These are phyloP conservation scores for Scaptodrosophila lebanonensis DNA, from an alignment of 1,140 invertebrate species.

Conservation along the genomic window DNA sequence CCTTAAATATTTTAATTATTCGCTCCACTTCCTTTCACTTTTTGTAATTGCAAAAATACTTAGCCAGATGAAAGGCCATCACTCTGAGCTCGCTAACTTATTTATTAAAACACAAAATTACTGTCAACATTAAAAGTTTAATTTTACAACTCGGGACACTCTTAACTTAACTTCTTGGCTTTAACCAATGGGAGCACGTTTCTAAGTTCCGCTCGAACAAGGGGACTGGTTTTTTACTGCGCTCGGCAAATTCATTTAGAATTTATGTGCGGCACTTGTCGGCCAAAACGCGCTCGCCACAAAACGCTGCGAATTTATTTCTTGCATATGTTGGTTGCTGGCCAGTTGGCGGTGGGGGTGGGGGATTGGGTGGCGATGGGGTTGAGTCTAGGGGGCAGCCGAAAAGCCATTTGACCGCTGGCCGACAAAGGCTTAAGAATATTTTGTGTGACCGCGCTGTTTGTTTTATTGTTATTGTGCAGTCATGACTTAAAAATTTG, in stretches of 20 bases:
- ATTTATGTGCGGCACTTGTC: conserved; percentile 73
- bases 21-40: too few relatives aligned
- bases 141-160: too few relatives aligned
- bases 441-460: conserved; percentile 55
- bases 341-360: conserved; percentile 8
- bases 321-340: conserved; percentile 48
- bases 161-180: too few relatives aligned
- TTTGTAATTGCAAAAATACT: too few relatives aligned
- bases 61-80: too few relatives aligned
- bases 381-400: conserved; percentile 13
- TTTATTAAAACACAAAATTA: too few relatives aligned
- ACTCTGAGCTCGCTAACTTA: too few relatives aligned
- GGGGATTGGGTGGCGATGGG: neutral
- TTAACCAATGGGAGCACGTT: too few relatives aligned
- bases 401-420: conserved; percentile 14
- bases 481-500: conserved; percentile 73
- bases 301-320: conserved; percentile 62
- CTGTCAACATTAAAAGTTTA: too few relatives aligned
- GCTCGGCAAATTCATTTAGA: conserved; percentile 63
- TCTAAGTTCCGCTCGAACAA: too few relatives aligned
- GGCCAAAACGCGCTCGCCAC: conserved; percentile 30
- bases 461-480: conserved; percentile 74
- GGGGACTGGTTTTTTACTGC: neutral
- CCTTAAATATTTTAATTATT: too few relatives aligned
- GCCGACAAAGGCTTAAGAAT: conserved; percentile 56